A percentile compares a stretch with the other conserved stretches of the same genome.
These are phyloP conservation scores for Aporophyla nigra DNA, from an alignment of 2,888 invertebrate species.

Conservation along the genomic window DNA sequence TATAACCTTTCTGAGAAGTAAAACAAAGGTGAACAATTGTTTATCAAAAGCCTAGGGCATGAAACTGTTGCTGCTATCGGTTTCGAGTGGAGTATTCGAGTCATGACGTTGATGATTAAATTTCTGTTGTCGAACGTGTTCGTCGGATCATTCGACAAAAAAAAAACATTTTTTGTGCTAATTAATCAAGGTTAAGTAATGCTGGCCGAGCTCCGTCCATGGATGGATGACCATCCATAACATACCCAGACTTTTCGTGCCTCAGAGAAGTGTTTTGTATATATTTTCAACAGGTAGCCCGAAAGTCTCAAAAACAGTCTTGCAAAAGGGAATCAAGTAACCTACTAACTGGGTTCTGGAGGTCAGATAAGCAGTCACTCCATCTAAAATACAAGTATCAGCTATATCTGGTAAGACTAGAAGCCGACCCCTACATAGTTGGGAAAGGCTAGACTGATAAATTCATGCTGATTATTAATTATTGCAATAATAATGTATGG, in stretches of 20 bases:
- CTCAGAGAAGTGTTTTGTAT: no score
- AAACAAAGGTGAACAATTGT: conserved; percentile 78
- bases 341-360: no score
- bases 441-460: background rate
- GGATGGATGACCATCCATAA: no score
- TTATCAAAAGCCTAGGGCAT: conserved; percentile 71
- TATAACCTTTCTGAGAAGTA: conserved; percentile 74
- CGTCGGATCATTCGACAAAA: background rate
- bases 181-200: no score
- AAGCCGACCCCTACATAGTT: background rate
- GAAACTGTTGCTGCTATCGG: conserved; percentile 61
- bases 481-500: background rate
- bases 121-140: background rate
- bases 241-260: no score
- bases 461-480: no score
- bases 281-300: no score
- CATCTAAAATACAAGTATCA: background rate
- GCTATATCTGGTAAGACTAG: background rate
- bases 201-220: no score
- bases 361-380: background rate
- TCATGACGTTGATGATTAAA: background rate
- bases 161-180: no score
- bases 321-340: no score
- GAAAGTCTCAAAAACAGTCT: no score
- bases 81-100: conserved; percentile 23